Percentiles rank a stretch among this genome's conserved stretches.
These are phyloP conservation scores for Shinisaurus crocodilurus DNA, from an alignment of 2,113 vertebrate genomes.

Conservation along the genomic window DNA sequence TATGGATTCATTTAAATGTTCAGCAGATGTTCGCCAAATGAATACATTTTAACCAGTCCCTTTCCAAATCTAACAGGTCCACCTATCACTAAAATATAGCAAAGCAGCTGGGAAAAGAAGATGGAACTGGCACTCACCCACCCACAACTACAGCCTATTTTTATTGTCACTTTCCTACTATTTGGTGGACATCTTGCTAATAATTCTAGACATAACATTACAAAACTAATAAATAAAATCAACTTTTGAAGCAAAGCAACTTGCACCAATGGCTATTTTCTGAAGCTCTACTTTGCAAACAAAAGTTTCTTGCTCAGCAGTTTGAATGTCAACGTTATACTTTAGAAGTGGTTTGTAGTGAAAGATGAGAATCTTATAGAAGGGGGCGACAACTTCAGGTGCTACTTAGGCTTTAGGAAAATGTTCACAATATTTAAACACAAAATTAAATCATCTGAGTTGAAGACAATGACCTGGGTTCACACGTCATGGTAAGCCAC, in stretches of 20 bases:
- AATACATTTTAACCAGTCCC: background rate
- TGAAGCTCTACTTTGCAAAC: background rate
- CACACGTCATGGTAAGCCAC: too few relatives aligned
- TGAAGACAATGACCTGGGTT: background rate
- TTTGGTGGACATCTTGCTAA: background rate
- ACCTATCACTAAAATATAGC: background rate
- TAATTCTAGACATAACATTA: background rate
- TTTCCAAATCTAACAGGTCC: background rate
- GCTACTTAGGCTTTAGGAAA: background rate
- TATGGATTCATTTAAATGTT: background rate
- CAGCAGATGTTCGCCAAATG: background rate
- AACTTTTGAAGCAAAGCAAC: background rate
- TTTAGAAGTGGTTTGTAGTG: background rate
- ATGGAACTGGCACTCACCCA: background rate
- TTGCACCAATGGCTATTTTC: background rate
- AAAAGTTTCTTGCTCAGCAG: too few relatives aligned
- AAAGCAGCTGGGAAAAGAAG: background rate
- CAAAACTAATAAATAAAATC: background rate
- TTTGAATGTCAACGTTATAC: background rate
- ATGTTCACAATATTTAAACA: background rate
- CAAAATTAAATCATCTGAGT: background rate
- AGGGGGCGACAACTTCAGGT: background rate
- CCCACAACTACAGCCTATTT: background rate
- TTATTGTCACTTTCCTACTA: too few relatives aligned
- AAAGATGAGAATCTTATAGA: background rate